Conservation (phyloP, 2,797 vertebrate species). For the Ctenosaura bakeri region DNA sequence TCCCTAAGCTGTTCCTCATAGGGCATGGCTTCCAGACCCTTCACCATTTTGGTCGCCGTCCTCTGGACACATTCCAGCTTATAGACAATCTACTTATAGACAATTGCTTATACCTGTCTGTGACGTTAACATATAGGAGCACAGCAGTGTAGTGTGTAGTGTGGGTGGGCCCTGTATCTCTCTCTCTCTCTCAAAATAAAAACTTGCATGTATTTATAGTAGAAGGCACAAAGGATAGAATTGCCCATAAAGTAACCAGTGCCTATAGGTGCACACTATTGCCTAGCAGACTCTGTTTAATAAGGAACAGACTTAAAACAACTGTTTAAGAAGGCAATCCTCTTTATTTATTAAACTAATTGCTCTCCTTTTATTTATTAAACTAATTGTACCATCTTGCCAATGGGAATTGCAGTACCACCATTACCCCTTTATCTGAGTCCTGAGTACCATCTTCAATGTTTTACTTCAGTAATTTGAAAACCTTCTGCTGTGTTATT, state of each 20-base stretch:
- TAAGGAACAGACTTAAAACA: constrained; percentile 53
- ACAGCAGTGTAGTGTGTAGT: background rate
- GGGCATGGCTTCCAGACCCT: no score
- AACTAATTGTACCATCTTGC: constrained; percentile 65
- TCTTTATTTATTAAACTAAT: constrained; percentile 74
- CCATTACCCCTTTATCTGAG: constrained; percentile 44
- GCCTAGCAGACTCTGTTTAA: constrained; percentile 30
- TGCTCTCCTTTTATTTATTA: constrained; percentile 73
- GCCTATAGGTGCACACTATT: constrained; percentile 21
- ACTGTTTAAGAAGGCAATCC: constrained; percentile 32
- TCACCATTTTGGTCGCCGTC: no score
- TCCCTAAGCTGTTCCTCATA: no score
- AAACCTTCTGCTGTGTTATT: constrained; percentile 68
- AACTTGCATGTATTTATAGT: background rate
- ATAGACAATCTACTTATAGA: no score
- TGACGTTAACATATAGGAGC: background rate
- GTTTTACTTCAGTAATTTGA: constrained; percentile 71
- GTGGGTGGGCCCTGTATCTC: no score
- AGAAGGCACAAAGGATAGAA: background rate
- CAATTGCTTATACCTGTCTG: background rate
- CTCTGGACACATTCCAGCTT: no score
- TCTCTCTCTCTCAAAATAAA: background rate
- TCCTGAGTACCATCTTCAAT: constrained; percentile 50
- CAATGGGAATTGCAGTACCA: constrained; percentile 56
- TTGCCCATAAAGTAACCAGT: background rate